Evolutionary conservation across 1,140 invertebrate genomes (phyloP).

Genomic region (Myzus persicae): DNA sequence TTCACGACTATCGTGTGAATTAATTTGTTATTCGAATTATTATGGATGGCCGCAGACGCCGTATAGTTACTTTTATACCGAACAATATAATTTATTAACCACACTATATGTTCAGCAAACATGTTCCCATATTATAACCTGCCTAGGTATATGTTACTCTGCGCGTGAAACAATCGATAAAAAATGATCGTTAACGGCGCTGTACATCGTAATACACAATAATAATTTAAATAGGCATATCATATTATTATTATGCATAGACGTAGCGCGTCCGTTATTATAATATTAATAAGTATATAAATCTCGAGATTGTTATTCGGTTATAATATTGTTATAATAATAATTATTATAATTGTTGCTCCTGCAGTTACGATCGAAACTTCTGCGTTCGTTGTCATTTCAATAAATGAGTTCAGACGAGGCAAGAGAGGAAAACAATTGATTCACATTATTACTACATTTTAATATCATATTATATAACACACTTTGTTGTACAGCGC

Average conservation of each 20-base stretch:
- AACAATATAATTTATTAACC: slow-evolving; percentile 19
- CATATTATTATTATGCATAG: too few relatives aligned
- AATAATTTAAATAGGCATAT: slow-evolving; percentile 18
- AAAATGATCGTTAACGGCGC: not conserved
- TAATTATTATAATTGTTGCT: too few relatives aligned
- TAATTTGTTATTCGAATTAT: slow-evolving; percentile 4
- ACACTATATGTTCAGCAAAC: not conserved
- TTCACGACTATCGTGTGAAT: not conserved
- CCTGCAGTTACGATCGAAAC: not conserved
- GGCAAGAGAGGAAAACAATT: not conserved
- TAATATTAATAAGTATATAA: not conserved
- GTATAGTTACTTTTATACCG: not conserved
- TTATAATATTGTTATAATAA: not conserved
- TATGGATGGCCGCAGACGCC: not conserved
- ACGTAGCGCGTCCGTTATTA: not conserved
- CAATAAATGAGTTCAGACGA: not conserved
- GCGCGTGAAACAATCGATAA: slow-evolving; percentile 2
- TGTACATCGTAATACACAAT: not conserved
- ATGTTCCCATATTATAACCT: not conserved
- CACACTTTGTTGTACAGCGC: not conserved
- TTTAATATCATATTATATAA: not conserved
- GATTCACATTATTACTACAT: not conserved
- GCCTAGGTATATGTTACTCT: not conserved
- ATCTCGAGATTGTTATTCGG: not conserved
- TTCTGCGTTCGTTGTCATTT: not conserved